Conservation (phyloP, 2,113 vertebrate genomes). For the Morone chrysops region DNA sequence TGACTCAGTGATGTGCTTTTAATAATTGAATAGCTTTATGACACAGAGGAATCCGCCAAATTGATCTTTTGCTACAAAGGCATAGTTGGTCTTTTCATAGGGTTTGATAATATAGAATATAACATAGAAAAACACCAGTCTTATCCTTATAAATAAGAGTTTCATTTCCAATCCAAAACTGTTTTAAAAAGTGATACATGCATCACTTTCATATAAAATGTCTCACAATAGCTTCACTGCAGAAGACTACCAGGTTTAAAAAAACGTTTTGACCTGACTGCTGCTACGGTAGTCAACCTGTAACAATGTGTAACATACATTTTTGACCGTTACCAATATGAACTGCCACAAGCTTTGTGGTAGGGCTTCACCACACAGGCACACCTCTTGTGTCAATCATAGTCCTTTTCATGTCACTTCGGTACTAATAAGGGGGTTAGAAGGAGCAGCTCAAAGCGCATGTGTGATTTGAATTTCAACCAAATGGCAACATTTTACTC, state of each 20-base stretch:
- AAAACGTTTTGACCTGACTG: background rate
- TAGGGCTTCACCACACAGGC: background rate
- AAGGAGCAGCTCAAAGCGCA: constrained; percentile 14
- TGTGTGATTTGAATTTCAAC: constrained; percentile 32
- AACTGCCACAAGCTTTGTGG: no score
- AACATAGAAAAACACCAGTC: background rate
- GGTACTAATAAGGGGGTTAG: constrained; percentile 1
- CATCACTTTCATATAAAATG: background rate
- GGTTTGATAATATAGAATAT: background rate
- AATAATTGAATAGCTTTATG: background rate
- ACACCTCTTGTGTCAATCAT: constrained; percentile 21
- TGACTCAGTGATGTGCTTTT: background rate
- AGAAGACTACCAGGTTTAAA: background rate
- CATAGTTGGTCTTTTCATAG: background rate
- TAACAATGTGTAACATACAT: background rate
- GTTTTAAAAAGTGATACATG: background rate
- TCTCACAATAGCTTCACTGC: background rate
- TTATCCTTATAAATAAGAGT: background rate
- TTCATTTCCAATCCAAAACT: background rate
- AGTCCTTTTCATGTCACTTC: constrained; percentile 20
- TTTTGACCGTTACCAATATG: no score
- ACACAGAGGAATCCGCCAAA: background rate
- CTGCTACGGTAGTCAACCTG: background rate
- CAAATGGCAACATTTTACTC: constrained; percentile 7
- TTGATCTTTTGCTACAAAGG: background rate